These are phyloP conservation scores for Diplogasteroides magnus DNA, from an alignment of 1,140 invertebrate species.

Conservation along the genomic window DNA sequence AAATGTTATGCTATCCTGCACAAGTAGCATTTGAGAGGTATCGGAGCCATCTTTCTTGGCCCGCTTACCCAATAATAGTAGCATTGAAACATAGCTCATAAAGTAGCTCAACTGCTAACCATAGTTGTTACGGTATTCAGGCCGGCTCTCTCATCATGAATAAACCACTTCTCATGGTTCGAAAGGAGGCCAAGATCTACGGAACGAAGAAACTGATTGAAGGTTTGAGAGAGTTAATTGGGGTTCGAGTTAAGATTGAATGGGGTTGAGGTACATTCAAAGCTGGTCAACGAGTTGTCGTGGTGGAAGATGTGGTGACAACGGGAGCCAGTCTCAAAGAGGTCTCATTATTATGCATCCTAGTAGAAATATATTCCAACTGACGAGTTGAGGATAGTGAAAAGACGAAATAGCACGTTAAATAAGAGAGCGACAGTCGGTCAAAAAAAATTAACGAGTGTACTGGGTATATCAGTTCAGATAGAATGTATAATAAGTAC, in stretches of 20 bases:
- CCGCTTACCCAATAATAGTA: no score
- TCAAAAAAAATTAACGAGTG: no score
- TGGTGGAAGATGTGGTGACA: slow-evolving; percentile 94
- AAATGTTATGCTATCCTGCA: no score
- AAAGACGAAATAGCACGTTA: no score
- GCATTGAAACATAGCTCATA: no score
- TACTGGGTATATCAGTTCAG: no score
- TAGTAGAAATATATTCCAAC: no score
- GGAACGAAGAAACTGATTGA: slow-evolving; percentile 96
- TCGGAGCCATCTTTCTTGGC: no score
- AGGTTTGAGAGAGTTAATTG: slow-evolving; percentile 60
- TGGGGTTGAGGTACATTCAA: slow-evolving; percentile 62
- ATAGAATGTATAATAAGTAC: no score
- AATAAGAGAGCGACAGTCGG: no score
- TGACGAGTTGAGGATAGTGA: no score
- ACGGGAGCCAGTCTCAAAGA: slow-evolving; percentile 76
- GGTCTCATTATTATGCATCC: background rate
- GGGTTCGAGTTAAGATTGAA: background rate
- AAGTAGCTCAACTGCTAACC: background rate
- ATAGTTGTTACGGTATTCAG: background rate
- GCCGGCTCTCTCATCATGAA: slow-evolving; percentile 50
- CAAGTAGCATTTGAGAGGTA: no score
- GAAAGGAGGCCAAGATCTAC: slow-evolving; percentile 81
- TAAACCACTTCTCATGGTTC: slow-evolving; percentile 79
- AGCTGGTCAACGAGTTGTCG: slow-evolving; percentile 72